Evolutionary conservation across 2,797 vertebrate genomes (phyloP).

Genomic region (Mormyrops boulengeri): DNA sequence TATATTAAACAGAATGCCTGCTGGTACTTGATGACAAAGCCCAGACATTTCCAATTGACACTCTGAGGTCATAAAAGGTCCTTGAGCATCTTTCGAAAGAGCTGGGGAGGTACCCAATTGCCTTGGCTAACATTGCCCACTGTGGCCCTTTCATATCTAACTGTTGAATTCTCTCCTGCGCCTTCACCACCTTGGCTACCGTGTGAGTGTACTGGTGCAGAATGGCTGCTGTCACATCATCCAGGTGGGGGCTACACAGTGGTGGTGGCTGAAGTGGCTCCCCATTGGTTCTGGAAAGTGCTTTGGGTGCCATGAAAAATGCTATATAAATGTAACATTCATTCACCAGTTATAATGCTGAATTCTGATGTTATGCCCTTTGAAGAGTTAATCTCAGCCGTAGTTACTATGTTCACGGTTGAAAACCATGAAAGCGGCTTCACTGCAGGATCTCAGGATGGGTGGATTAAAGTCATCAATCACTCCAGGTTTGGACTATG

Average conservation of each 20-base stretch:
- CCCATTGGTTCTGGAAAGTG: not conserved
- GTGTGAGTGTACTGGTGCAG: not conserved
- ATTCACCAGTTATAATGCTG: not conserved
- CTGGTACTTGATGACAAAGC: not conserved
- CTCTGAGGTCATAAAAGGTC: not conserved
- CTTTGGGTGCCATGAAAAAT: not conserved
- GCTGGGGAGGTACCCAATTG: not conserved
- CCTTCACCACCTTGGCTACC: not conserved
- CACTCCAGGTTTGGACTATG: not conserved
- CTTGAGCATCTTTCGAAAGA: not conserved
- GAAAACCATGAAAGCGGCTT: not conserved
- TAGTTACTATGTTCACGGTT: not conserved
- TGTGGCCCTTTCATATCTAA: not conserved
- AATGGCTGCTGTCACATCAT: not conserved
- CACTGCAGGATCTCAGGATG: not conserved
- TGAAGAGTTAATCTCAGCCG: not conserved
- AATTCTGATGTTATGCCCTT: not conserved
- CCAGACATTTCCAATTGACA: not conserved
- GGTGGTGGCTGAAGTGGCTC: not conserved
- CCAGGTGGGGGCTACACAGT: not conserved
- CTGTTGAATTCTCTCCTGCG: not conserved
- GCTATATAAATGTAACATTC: not conserved
- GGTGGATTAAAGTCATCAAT: conserved; percentile 7
- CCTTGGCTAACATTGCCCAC: not conserved
- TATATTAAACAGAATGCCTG: not conserved